Evolutionary conservation across 1,140 invertebrate genomes (phyloP).

Genomic region (Venturia canescens): DNA sequence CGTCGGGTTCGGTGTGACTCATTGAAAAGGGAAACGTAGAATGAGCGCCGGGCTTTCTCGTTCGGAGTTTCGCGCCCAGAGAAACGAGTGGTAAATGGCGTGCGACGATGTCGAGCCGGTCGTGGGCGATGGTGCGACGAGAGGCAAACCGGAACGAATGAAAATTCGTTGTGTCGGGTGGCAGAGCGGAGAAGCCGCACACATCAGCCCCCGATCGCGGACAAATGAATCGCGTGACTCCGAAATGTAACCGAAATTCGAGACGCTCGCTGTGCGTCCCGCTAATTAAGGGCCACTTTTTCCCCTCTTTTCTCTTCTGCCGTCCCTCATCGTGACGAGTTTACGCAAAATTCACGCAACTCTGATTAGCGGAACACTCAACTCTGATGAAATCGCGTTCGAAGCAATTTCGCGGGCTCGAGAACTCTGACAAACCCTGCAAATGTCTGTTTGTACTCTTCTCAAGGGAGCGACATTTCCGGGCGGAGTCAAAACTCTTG

Average conservation of each 20-base stretch:
- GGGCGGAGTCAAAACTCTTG: too few relatives aligned
- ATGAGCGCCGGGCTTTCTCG: neutral
- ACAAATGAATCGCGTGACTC: slow-evolving; percentile 37
- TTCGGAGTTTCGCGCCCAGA: neutral
- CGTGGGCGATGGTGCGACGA: slow-evolving; percentile 24
- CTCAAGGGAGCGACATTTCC: too few relatives aligned
- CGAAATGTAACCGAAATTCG: slow-evolving; percentile 36
- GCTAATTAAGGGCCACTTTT: slow-evolving; percentile 35
- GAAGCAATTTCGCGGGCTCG: too few relatives aligned
- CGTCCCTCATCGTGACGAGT: neutral
- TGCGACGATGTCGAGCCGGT: slow-evolving; percentile 32
- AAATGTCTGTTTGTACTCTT: too few relatives aligned
- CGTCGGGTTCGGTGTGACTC: slow-evolving; percentile 33
- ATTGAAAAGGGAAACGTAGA: slow-evolving; percentile 30
- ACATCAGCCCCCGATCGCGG: neutral
- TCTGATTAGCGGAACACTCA: too few relatives aligned
- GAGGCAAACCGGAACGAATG: slow-evolving; percentile 42
- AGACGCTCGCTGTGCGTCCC: neutral
- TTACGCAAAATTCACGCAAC: neutral
- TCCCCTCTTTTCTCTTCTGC: neutral
- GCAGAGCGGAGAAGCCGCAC: slow-evolving; percentile 15
- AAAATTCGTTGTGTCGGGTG: slow-evolving; percentile 43
- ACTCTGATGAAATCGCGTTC: too few relatives aligned
- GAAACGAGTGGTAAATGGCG: slow-evolving; percentile 21
- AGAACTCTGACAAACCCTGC: too few relatives aligned